Percentiles rank a stretch among this genome's conserved stretches.
Evolutionary conservation across 2,888 invertebrate genomes (phyloP).

Genomic region (Sinhomidia bicolor): DNA sequence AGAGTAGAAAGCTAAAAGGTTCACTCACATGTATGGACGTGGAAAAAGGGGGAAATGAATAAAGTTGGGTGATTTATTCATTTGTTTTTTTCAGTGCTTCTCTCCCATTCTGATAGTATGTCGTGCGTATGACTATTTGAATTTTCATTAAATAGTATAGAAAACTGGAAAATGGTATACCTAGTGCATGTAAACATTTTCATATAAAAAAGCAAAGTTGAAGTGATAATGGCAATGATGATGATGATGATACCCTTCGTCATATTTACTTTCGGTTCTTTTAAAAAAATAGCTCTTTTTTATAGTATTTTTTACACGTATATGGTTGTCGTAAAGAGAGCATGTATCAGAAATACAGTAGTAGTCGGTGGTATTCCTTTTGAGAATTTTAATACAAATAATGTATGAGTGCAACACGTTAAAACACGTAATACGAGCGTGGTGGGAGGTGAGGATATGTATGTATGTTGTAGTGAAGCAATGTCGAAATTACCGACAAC

Average conservation of each 20-base stretch:
- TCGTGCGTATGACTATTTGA: not conserved
- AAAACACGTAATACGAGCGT: too few relatives aligned
- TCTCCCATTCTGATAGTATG: not conserved
- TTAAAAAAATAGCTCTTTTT: not conserved
- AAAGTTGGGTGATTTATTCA: conserved; percentile 64
- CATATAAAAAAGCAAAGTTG: not conserved
- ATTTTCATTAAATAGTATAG: not conserved
- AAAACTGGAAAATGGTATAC: too few relatives aligned
- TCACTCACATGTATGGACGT: too few relatives aligned
- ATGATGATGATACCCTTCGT: not conserved
- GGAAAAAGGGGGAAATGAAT: conserved; percentile 48
- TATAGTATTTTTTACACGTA: not conserved
- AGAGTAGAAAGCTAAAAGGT: not conserved
- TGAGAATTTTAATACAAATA: not conserved
- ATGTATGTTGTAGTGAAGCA: conserved; percentile 2
- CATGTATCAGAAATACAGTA: not conserved
- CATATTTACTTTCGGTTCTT: not conserved
- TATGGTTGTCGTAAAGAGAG: not conserved
- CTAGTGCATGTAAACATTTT: too few relatives aligned
- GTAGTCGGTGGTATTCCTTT: not conserved
- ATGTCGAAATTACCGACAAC: conserved; percentile 42
- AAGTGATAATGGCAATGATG: not conserved
- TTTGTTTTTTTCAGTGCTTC: conserved; percentile 43
- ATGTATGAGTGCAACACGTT: conserved; percentile 17
- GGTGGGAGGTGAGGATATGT: not conserved